phyloP scores from a whole-genome alignment of 2,113 vertebrate species.

The Barbus barbus region DNA sequence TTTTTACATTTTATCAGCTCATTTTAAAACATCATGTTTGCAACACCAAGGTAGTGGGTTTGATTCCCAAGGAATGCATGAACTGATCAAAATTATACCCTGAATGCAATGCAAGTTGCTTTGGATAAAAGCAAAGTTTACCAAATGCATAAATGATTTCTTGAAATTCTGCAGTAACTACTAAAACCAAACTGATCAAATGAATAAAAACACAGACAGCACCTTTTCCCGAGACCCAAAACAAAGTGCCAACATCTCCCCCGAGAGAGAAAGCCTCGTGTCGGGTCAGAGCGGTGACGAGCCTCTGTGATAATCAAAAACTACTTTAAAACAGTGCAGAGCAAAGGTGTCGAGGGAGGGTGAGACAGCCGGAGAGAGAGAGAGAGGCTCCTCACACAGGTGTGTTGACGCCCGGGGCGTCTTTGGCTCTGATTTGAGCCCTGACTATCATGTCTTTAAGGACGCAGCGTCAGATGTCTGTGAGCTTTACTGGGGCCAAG shows the following conservation, averaged over 20 bases:
- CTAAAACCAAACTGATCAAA: neutral
- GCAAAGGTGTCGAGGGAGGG: constrained; percentile 63
- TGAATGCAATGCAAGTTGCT: neutral
- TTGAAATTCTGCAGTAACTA: no score
- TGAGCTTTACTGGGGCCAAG: constrained; percentile 94
- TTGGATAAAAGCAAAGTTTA: neutral
- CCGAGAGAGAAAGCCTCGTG: neutral
- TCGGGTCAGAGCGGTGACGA: constrained; percentile 50
- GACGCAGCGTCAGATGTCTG: constrained; percentile 86
- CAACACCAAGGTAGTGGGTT: neutral
- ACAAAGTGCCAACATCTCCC: constrained; percentile 6
- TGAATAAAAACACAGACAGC: neutral
- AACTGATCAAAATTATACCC: neutral
- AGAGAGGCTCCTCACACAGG: constrained; percentile 89
- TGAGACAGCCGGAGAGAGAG: neutral
- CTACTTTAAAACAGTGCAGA: constrained; percentile 75
- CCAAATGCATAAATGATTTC: neutral
- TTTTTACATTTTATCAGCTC: no score
- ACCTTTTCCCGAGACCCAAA: neutral
- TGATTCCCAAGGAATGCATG: neutral
- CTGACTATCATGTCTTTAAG: constrained; percentile 92
- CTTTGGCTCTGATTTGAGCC: constrained; percentile 97
- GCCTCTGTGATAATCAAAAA: constrained; percentile 61
- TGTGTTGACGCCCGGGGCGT: constrained; percentile 99
- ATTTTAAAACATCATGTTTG: no score